Percentiles rank a stretch among this genome's conserved stretches.
These are phyloP conservation scores for Micrasema longulum DNA, from an alignment of 1,140 invertebrate genomes.

Conservation along the genomic window DNA sequence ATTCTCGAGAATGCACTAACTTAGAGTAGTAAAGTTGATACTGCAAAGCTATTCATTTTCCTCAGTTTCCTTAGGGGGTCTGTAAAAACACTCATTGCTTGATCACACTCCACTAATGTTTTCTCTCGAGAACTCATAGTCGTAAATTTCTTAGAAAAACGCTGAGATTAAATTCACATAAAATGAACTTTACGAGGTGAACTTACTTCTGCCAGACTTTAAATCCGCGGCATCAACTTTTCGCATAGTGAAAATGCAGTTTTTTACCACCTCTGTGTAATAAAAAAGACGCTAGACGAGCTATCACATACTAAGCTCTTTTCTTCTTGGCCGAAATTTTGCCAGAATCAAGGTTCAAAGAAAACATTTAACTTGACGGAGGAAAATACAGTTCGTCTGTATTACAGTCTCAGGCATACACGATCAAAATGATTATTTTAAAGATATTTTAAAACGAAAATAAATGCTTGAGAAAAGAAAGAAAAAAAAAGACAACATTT, in stretches of 20 bases:
- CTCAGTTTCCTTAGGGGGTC: not conserved
- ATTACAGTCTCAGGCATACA: too few relatives aligned
- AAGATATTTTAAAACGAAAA: too few relatives aligned
- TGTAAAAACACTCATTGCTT: constrained; percentile 10
- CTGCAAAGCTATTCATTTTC: not conserved
- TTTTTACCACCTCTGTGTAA: not conserved
- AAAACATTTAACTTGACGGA: too few relatives aligned
- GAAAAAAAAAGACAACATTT: too few relatives aligned
- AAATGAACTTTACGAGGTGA: constrained; percentile 33
- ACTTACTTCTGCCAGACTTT: not conserved
- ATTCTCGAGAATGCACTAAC: too few relatives aligned
- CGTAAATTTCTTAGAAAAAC: constrained; percentile 34
- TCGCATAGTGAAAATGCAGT: constrained; percentile 20
- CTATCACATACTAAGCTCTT: too few relatives aligned
- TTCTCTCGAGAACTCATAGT: constrained; percentile 9
- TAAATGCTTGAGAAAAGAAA: too few relatives aligned
- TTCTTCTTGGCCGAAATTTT: too few relatives aligned
- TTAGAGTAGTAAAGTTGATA: not conserved
- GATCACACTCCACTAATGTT: constrained; percentile 26
- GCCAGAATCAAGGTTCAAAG: too few relatives aligned
- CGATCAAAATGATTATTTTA: too few relatives aligned
- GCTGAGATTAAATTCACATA: constrained; percentile 34
- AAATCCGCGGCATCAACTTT: constrained; percentile 15
- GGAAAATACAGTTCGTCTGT: too few relatives aligned
- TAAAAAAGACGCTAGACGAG: too few relatives aligned